phyloP scores from a whole-genome alignment of 2,797 vertebrate genomes.

The Poliocrania exsul region DNA sequence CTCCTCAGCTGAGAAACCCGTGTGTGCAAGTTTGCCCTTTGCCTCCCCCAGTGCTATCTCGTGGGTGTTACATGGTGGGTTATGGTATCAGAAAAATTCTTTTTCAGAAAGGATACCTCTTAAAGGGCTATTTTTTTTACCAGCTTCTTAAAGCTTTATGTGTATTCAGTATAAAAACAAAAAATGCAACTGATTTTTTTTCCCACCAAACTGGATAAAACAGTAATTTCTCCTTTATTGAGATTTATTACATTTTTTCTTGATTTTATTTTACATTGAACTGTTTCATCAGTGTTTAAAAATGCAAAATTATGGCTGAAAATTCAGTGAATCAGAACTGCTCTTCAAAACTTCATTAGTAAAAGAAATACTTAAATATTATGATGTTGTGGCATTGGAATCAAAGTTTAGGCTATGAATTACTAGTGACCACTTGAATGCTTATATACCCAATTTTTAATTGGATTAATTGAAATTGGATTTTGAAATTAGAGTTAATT shows the following conservation, averaged over 20 bases:
- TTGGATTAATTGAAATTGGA: background rate
- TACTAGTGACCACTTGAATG: background rate
- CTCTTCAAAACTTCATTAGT: background rate
- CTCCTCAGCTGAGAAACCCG: background rate
- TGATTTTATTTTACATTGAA: background rate
- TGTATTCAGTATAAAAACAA: background rate
- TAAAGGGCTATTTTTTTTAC: background rate
- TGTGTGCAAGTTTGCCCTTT: background rate
- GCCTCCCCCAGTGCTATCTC: background rate
- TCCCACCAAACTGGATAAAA: background rate
- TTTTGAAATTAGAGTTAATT: slow-evolving; percentile 19
- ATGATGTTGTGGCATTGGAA: background rate
- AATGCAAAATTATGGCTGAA: background rate
- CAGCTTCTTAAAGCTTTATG: background rate
- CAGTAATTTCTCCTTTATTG: background rate
- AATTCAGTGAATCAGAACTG: background rate
- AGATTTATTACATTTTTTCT: background rate
- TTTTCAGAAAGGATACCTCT: background rate
- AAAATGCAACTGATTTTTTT: background rate
- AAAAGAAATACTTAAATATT: slow-evolving; percentile 11
- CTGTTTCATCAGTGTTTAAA: background rate
- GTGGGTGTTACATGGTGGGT: background rate
- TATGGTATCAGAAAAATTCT: background rate
- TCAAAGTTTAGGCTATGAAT: background rate
- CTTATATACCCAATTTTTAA: background rate